Percentiles rank a stretch among this genome's conserved stretches.
phyloP scores from a whole-genome alignment of 2,888 invertebrate genomes.

The Phortica okadai region DNA sequence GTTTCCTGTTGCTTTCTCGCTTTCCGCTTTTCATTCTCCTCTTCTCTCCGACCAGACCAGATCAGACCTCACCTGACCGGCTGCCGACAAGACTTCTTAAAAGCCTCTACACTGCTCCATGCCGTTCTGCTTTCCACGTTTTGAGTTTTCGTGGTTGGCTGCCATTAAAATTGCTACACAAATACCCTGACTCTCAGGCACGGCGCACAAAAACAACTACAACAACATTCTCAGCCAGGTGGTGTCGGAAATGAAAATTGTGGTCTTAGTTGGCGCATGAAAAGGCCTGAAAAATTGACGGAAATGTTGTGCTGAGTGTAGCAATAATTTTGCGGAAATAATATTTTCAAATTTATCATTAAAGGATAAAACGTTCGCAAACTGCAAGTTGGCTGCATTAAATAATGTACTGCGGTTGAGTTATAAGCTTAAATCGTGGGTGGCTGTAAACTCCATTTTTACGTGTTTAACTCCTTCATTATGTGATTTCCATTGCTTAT shows the following conservation, averaged over 20 bases:
- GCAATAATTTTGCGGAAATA: constrained; percentile 12
- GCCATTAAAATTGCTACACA: constrained; percentile 17
- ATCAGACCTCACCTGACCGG: neutral
- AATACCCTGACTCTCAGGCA: constrained; percentile 7
- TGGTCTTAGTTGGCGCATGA: neutral
- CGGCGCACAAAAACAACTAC: neutral
- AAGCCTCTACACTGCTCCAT: too few relatives aligned
- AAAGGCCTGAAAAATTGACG: constrained; percentile 11
- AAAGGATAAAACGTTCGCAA: neutral
- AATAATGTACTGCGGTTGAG: neutral
- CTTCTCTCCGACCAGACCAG: neutral
- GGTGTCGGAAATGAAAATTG: neutral
- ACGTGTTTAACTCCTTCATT: too few relatives aligned
- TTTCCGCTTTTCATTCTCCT: neutral
- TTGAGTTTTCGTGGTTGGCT: neutral
- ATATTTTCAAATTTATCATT: neutral
- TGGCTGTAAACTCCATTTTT: too few relatives aligned
- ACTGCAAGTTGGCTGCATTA: neutral
- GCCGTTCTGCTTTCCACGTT: neutral
- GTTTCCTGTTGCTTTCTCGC: constrained; percentile 9
- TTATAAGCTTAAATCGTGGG: neutral
- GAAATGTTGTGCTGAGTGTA: neutral
- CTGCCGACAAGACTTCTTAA: too few relatives aligned
- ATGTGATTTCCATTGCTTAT: too few relatives aligned
- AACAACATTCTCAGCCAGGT: neutral